Percentiles rank a stretch among this genome's conserved stretches.
Evolutionary conservation across 2,797 vertebrate species (phyloP).

Genomic region (Tolypeutes matacus): DNA sequence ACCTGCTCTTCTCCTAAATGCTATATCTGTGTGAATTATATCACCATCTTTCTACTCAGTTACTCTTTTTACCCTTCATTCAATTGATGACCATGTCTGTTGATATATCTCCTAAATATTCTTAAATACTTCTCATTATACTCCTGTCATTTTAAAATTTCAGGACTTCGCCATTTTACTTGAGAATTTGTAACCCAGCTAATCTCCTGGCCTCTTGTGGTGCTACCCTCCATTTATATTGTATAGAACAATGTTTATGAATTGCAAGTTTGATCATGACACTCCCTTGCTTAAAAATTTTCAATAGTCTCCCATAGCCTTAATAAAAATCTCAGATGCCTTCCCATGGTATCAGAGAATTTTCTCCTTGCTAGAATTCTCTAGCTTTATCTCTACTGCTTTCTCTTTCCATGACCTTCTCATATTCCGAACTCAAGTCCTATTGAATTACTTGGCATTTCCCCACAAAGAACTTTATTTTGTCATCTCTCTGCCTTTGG

Average conservation of each 20-base stretch:
- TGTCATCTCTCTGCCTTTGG: neutral
- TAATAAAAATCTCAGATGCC: constrained; percentile 5
- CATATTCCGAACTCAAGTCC: neutral
- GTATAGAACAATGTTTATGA: neutral
- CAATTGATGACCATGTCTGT: neutral
- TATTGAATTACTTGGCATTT: neutral
- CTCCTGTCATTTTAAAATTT: constrained; percentile 10
- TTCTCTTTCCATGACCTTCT: neutral
- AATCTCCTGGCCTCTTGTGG: neutral
- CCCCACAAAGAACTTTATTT: neutral
- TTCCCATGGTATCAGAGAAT: neutral
- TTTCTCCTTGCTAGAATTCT: neutral
- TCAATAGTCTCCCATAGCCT: neutral
- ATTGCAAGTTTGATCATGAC: neutral
- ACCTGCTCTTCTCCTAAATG: neutral
- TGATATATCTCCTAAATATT: constrained; percentile 13
- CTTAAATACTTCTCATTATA: neutral
- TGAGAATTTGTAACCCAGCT: constrained; percentile 2
- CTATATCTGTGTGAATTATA: neutral
- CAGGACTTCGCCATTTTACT: neutral
- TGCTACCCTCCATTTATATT: neutral
- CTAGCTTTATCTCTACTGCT: neutral
- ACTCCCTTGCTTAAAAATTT: constrained; percentile 36
- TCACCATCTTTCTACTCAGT: neutral
- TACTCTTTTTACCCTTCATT: constrained; percentile 1